Evolutionary conservation across 2,888 invertebrate species (phyloP).

Genomic region (Pammene fasciana): DNA sequence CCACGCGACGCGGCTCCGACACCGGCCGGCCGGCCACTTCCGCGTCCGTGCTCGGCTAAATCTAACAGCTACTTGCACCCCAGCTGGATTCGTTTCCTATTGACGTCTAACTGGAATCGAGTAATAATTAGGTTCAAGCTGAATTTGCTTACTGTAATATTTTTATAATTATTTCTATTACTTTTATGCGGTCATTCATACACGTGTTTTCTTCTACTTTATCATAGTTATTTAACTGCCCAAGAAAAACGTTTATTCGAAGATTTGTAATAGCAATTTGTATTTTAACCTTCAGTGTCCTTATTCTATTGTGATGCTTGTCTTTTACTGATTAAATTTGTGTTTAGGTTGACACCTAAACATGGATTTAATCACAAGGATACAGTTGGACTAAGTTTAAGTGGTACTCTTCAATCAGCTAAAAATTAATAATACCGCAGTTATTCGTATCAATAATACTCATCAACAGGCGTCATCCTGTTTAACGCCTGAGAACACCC

Average conservation of each 20-base stretch:
- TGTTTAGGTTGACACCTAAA: too few relatives aligned
- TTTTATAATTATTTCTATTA: background rate
- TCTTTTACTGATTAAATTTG: too few relatives aligned
- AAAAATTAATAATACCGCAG: too few relatives aligned
- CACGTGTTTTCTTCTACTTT: background rate
- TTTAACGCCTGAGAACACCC: slow-evolving; percentile 2
- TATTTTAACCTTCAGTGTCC: too few relatives aligned
- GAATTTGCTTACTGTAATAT: background rate
- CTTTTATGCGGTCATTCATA: background rate
- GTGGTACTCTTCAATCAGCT: too few relatives aligned
- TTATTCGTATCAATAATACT: background rate
- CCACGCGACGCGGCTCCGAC: slow-evolving; percentile 66
- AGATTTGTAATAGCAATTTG: too few relatives aligned
- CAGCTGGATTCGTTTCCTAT: slow-evolving; percentile 40
- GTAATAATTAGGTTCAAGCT: background rate
- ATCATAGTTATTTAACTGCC: too few relatives aligned
- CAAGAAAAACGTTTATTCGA: too few relatives aligned
- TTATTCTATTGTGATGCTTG: too few relatives aligned
- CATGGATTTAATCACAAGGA: too few relatives aligned
- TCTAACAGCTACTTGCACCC: slow-evolving; percentile 17
- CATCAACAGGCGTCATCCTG: slow-evolving; percentile 1
- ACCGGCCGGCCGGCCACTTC: slow-evolving; percentile 57
- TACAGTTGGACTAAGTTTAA: too few relatives aligned
- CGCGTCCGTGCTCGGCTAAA: slow-evolving; percentile 50
- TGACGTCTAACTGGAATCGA: slow-evolving; percentile 32